Conservation (phyloP, 2,113 vertebrate species). For the Excalfactoria chinensis region DNA sequence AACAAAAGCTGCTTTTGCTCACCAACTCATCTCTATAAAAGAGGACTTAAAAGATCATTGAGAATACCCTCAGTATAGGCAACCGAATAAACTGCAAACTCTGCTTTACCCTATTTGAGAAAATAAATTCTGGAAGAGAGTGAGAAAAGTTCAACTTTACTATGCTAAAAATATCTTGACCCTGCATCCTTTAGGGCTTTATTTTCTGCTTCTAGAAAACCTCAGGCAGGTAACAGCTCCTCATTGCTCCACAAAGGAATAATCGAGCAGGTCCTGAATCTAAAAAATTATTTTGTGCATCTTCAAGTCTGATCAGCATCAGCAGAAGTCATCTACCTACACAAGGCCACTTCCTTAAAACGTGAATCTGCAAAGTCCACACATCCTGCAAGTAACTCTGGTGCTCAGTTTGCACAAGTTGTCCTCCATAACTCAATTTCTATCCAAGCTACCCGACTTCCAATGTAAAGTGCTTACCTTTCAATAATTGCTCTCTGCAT, state of each 20-base stretch:
- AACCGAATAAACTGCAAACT: not conserved
- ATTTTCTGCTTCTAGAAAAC: not conserved
- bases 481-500: slow-evolving; percentile 84
- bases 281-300: not conserved
- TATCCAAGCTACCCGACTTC: not conserved
- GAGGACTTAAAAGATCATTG: not conserved
- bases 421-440: not conserved
- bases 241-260: not conserved
- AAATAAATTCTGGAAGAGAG: not conserved
- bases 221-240: not conserved
- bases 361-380: not conserved
- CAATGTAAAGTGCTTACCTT: slow-evolving; percentile 75
- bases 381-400: not conserved
- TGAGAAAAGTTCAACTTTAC: not conserved
- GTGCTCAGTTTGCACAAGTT: not conserved
- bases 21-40: not conserved
- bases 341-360: not conserved
- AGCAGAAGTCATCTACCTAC: not conserved
- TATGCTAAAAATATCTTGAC: not conserved
- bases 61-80: not conserved
- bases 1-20: not conserved
- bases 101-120: not conserved
- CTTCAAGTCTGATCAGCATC: not conserved
- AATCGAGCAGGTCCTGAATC: not conserved
- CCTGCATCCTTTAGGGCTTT: not conserved